Evolutionary conservation across 2,797 vertebrate species (phyloP), one percentile per base, ranked within the genome.

Genomic region (Delichon dasypus): DNA sequence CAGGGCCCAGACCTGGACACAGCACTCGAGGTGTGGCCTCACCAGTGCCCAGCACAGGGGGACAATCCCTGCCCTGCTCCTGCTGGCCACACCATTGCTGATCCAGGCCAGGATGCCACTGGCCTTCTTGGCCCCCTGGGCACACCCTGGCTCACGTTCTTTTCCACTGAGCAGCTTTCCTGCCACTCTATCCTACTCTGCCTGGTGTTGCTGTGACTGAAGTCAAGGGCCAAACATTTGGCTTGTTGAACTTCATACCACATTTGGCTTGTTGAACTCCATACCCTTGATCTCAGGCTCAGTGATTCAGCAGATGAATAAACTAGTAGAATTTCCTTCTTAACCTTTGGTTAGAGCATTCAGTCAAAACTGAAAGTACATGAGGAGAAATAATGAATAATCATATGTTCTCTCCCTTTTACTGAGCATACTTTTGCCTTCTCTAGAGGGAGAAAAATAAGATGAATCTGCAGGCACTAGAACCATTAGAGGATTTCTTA

Each of bases 151-250:
- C 54, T 67, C 47, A 4, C 13, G 25, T 34, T 16, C 34, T 60
- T 65, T 73, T 29, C 23, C 10, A 2, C 4, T 5, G 36, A 4
- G 15, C 19, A 32, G 11, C 20, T 67, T 50, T 29, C 16, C 32
- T 1, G 20, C 11, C 16, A 5, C 25, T 64, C n/a, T 51, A 1
- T 2, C 27, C 7, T 38, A 70, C 2, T 8, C 4, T 57, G 8
- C 10, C 21, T 54, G 54, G 25, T 7, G 4, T 11, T 38, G 20
- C 4, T 34, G 51, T 19, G 15, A 32, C 45, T 34, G 25, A 45
- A 77, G 25, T 22, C 21, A 13, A 51, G 36, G 29, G 51, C 44
- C 10, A 8, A 29, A 4, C 11, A n/a, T 10, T 34, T n/a, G 12
- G 8, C 12, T 40, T 53, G 12, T 30, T 65, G 38, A 40, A 45